Evolutionary conservation across 2,113 vertebrate genomes (phyloP).

Genomic region (Crotalus helleri): DNA sequence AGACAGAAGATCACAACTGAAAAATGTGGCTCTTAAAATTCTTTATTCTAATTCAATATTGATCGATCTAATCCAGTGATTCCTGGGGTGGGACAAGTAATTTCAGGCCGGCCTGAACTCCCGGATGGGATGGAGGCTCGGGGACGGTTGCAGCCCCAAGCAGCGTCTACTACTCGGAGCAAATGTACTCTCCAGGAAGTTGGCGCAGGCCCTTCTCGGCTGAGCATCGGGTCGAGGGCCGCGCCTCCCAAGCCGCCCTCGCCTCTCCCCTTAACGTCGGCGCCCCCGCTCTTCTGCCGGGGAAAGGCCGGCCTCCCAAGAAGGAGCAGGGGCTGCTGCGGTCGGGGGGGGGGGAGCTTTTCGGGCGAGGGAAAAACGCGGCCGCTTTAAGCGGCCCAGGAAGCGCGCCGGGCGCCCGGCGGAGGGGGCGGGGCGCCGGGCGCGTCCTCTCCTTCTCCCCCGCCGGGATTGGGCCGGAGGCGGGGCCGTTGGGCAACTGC

Average conservation of each 20-base stretch:
- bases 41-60: background rate
- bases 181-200: background rate
- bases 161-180: background rate
- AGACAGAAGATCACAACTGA: background rate
- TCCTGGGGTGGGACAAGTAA: background rate
- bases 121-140: background rate
- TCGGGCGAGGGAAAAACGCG: background rate
- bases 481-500: conserved; percentile 38
- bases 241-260: too few relatives aligned
- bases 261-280: too few relatives aligned
- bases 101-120: background rate
- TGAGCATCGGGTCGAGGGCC: background rate
- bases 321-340: too few relatives aligned
- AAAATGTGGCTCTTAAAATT: background rate
- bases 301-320: background rate
- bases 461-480: background rate
- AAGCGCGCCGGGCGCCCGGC: too few relatives aligned
- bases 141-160: background rate
- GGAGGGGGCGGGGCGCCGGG: background rate
- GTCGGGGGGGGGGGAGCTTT: too few relatives aligned
- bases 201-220: background rate
- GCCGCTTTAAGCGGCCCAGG: too few relatives aligned
- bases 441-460: background rate
- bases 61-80: background rate
- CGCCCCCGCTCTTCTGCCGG: too few relatives aligned